Evolutionary conservation across 2,797 vertebrate genomes (phyloP), one percentile per base, ranked within the genome.

Genomic region (Tokudaia muenninki): DNA sequence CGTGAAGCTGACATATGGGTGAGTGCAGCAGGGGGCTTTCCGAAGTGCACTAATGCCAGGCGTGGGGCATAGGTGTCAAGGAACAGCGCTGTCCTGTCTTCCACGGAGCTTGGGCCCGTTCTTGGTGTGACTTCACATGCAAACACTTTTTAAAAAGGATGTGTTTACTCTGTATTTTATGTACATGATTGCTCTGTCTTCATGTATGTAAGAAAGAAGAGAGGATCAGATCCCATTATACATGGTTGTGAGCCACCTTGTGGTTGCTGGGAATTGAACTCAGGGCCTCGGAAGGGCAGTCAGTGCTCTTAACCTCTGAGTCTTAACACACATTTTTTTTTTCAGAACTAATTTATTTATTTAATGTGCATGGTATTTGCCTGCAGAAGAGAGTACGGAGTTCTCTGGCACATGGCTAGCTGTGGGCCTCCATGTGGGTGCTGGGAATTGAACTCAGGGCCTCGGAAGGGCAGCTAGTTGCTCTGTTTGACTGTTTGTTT

Each of bases 1-100:
- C 1, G 94, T 99, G 97, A 98, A 91, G 97, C 95, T 99, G 55
- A 96, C 98, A 70, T 81, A 78, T 0, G 99, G 99, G 99, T 99
- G 92, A 98, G 99, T 98, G 1, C 22, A 0, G 67, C 6, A 0
- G 61, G n/a, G 65, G 4, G 52, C 29, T 52, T 22, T 2, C 4
- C 6, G 41, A 41, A 11, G 16, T 19, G 29, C 4, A 2, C 10
- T 16, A 2, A 79, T 6, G 26, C 1, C 1, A 4, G 70, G 16
- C 55, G 61, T 1, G 22, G 72, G 10, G 6, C 0, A 0, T 79
- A 0, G 0, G 0, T 1, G 0, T 22, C 2, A 9, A 44, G 1
- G 4, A 10, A 0, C n/a, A 12, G 34, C 4, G 0, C n/a, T n/a
- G 21, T 67, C 29, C 63, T 2, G 13, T 19, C 29, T 82, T 47